Conservation (phyloP, 2,113 vertebrate species). For the Nematolebias whitei region DNA sequence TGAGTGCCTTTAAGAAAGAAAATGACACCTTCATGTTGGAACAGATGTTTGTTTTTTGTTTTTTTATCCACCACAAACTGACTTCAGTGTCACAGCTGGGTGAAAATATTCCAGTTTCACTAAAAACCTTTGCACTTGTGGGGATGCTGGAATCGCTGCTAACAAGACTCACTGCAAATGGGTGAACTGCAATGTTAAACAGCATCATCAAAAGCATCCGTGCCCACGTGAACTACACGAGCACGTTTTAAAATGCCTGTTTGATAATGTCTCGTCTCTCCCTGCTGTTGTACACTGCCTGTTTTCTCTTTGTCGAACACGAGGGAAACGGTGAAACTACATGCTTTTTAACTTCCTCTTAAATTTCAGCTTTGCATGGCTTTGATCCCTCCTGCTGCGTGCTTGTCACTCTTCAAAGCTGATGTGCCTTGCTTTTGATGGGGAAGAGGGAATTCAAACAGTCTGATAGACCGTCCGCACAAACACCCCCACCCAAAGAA, state of each 20-base stretch:
- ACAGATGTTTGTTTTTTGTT: constrained; percentile 19
- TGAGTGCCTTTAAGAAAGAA: constrained; percentile 30
- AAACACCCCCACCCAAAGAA: constrained; percentile 29
- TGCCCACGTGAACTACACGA: constrained; percentile 41
- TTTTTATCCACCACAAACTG: constrained; percentile 24
- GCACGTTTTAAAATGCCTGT: constrained; percentile 48
- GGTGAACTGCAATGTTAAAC: constrained; percentile 45
- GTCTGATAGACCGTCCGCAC: constrained; percentile 64
- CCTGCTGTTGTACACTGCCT: constrained; percentile 54
- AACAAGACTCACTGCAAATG: constrained; percentile 16
- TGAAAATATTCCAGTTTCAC: constrained; percentile 45
- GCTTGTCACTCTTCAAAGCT: constrained; percentile 75
- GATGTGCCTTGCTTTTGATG: constrained; percentile 69
- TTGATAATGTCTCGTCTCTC: constrained; percentile 67
- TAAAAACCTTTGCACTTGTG: constrained; percentile 32
- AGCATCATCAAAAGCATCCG: constrained; percentile 54
- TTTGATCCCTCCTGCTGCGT: constrained; percentile 67
- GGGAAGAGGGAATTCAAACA: constrained; percentile 63
- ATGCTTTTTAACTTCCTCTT: constrained; percentile 68
- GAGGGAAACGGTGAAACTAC: constrained; percentile 69
- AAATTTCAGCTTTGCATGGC: constrained; percentile 71
- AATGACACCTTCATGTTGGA: constrained; percentile 24
- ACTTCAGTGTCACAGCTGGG: constrained; percentile 30
- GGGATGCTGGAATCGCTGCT: constrained; percentile 20
- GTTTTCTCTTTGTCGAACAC: constrained; percentile 69